Conservation (phyloP, 2,888 invertebrate genomes). For the Acronicta aceris region DNA sequence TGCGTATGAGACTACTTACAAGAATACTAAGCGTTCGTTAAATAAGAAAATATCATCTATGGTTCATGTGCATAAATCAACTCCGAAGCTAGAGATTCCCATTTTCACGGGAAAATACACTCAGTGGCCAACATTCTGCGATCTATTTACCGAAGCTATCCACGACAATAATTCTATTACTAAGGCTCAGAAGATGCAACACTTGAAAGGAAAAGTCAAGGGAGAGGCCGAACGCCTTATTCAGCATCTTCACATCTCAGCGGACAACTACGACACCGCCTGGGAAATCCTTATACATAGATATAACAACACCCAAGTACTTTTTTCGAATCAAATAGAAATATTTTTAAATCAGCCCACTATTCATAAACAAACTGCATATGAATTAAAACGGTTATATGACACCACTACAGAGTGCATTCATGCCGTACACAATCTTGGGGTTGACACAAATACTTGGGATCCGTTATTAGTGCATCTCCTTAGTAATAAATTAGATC, state of each 20-base stretch:
- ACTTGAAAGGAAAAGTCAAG: background rate
- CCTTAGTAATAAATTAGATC: background rate
- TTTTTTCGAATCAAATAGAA: slow-evolving; percentile 7
- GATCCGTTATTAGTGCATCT: slow-evolving; percentile 8
- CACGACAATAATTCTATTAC: background rate
- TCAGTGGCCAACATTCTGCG: slow-evolving; percentile 1
- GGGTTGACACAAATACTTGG: slow-evolving; percentile 10
- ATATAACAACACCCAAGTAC: background rate
- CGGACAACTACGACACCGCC: background rate
- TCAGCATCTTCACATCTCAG: slow-evolving; percentile 2
- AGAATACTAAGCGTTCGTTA: too few relatives aligned
- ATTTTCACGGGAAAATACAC: background rate
- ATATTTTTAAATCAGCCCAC: background rate
- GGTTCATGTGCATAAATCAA: too few relatives aligned
- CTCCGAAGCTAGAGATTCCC: too few relatives aligned
- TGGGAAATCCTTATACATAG: slow-evolving; percentile 1
- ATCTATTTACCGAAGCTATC: slow-evolving; percentile 1
- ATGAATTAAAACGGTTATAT: slow-evolving; percentile 3
- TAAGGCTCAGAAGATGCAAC: slow-evolving; percentile 1
- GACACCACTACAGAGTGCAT: slow-evolving; percentile 13
- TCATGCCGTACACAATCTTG: slow-evolving; percentile 10
- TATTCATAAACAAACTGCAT: slow-evolving; percentile 2
- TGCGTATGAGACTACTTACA: too few relatives aligned
- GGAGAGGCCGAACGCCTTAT: background rate
- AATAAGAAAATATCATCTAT: too few relatives aligned